Base-by-base conservation (phyloP, 2,113 vertebrate species). In the Paramisgurnus dabryanus region DNA sequence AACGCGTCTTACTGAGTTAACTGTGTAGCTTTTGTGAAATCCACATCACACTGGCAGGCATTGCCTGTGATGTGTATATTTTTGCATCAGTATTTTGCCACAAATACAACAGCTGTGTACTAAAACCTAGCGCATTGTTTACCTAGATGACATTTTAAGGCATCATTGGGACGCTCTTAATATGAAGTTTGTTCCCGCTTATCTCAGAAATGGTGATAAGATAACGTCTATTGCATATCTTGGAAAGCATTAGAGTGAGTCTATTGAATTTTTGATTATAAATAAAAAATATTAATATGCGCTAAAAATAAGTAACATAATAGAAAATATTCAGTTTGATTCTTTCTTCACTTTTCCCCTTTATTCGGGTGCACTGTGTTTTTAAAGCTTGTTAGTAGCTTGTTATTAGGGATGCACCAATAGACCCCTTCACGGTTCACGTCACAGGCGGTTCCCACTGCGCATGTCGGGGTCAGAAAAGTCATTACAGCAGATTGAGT, bases 11-110 rank as follows among this genome's bases (percentile, higher is more conserved):
- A 72, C 69, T 0, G 18, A 75, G 72, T 50, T 39, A 49, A 64
- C 58, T 43, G 60, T 55, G 66, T 75, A 68, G 57, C 58, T 71
- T 3, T 69, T 68, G 78, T 41, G 22, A 55, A 49, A 43, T 47
- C 43, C 79, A 41, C 80, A 43, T 60, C 57, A 67, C 18, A 17
- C 27, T 55, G 61, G 15, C 60, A 57, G 49, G 34, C 55, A 57
- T 10, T 41, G 60, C 70, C n/a, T 75, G 27, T 74, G 15, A 67
- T 60, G 40, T 70, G 65, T 61, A 45, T 55, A 57, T 72, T 63
- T 15, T 27, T 41, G 39, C 27, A 73, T 60, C 6, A 1, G n/a
- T 45, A 13, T 58, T 18, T 60, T 73, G 11, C 40, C 40, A 60
- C 4, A 43, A 45, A 73, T 41, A 73, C 22, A 45, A 27, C 13